Conservation (phyloP, 2,797 vertebrate genomes). For the Sarcoramphus papa region DNA sequence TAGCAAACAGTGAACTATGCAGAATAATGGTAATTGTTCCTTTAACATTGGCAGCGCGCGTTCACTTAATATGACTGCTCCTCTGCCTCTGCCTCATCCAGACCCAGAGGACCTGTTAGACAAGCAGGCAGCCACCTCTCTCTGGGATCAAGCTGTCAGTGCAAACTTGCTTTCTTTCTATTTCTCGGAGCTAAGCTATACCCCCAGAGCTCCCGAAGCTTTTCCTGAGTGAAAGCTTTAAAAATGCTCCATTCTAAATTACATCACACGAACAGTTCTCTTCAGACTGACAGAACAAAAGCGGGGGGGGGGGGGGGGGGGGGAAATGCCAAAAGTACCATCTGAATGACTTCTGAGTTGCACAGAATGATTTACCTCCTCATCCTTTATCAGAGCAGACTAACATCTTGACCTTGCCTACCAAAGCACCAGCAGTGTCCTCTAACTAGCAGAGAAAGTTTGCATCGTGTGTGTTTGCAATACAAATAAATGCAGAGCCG, state of each 20-base stretch:
- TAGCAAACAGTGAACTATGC: constrained; percentile 67
- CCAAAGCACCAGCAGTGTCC: not conserved
- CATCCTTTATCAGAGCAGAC: not conserved
- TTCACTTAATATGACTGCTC: constrained; percentile 67
- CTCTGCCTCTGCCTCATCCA: constrained; percentile 68
- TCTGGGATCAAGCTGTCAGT: constrained; percentile 76
- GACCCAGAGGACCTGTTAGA: constrained; percentile 75
- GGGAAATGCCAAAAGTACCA: constrained; percentile 59
- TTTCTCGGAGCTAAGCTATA: constrained; percentile 69
- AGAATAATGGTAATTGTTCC: constrained; percentile 71
- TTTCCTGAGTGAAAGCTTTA: constrained; percentile 76
- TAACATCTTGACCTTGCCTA: not conserved
- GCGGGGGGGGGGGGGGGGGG: not conserved
- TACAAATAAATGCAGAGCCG: not conserved
- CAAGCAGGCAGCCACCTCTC: constrained; percentile 73
- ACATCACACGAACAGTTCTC: constrained; percentile 64
- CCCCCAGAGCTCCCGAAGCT: constrained; percentile 69
- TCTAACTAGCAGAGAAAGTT: not conserved
- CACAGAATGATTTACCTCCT: constrained; percentile 42
- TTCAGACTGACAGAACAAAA: constrained; percentile 77
- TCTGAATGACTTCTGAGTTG: constrained; percentile 61
- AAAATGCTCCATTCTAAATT: constrained; percentile 73
- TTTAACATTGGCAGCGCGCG: constrained; percentile 54
- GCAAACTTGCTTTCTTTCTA: constrained; percentile 71
- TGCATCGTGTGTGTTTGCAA: not conserved